phyloP scores from a whole-genome alignment of 1,140 invertebrate species.

The Drosophila dunni region DNA sequence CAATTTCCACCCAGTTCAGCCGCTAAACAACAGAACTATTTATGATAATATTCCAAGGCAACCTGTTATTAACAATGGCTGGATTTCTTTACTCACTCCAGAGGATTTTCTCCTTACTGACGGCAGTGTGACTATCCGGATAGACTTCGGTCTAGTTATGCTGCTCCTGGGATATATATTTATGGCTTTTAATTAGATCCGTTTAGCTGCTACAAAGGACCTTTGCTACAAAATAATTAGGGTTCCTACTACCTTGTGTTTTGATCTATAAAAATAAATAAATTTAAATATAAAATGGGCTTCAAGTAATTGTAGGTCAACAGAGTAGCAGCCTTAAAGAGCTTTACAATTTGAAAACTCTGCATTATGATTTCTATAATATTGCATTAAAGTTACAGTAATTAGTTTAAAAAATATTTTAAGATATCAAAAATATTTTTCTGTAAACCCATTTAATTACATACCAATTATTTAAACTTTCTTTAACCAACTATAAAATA shows the following conservation, averaged over 20 bases:
- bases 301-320: too few relatives aligned
- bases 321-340: neutral
- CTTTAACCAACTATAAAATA: too few relatives aligned
- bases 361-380: too few relatives aligned
- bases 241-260: too few relatives aligned
- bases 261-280: too few relatives aligned
- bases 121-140: neutral
- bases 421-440: too few relatives aligned
- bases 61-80: neutral
- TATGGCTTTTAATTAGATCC: conserved; percentile 63
- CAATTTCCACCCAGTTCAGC: conserved; percentile 92
- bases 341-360: neutral
- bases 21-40: conserved; percentile 88
- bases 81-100: neutral
- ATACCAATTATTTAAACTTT: neutral
- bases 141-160: conserved; percentile 7
- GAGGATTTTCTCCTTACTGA: neutral
- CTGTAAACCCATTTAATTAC: too few relatives aligned
- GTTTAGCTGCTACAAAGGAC: too few relatives aligned
- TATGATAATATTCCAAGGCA: conserved; percentile 29
- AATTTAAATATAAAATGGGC: too few relatives aligned
- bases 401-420: too few relatives aligned
- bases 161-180: conserved; percentile 37
- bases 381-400: too few relatives aligned
- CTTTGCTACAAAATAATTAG: too few relatives aligned